Conservation (phyloP, 2,797 vertebrate genomes). For the Nyctalus aviator region DNA sequence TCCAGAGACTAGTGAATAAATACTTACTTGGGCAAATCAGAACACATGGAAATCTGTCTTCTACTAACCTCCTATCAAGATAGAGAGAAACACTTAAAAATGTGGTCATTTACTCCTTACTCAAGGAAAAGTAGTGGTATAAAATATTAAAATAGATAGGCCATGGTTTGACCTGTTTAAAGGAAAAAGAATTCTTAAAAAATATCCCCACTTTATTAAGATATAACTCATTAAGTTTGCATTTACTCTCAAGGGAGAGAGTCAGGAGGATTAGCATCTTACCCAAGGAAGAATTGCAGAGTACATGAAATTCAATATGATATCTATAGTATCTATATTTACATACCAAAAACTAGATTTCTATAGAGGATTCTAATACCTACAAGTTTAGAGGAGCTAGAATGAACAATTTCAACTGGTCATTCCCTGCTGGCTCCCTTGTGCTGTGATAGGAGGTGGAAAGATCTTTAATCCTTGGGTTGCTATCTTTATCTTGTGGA, state of each 20-base stretch:
- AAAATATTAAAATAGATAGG: slow-evolving; percentile 52
- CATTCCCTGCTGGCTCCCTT: background rate
- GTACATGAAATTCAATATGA: background rate
- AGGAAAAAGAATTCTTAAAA: slow-evolving; percentile 23
- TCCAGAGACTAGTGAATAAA: slow-evolving; percentile 46
- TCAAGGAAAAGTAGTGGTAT: background rate
- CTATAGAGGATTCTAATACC: background rate
- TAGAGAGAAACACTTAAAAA: slow-evolving; percentile 22
- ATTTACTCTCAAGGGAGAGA: background rate
- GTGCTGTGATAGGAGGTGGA: background rate
- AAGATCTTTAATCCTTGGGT: background rate
- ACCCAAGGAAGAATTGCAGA: background rate
- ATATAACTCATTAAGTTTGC: slow-evolving; percentile 2
- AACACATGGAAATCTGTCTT: slow-evolving; percentile 23
- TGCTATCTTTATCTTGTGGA: background rate
- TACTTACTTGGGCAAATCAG: background rate
- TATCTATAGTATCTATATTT: background rate
- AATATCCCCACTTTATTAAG: background rate
- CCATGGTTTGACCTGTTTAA: background rate
- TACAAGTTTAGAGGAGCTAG: background rate
- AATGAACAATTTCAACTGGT: background rate
- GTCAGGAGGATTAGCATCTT: background rate
- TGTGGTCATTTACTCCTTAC: slow-evolving; percentile 18
- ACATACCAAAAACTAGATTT: background rate
- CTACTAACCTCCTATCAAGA: background rate